These are phyloP conservation scores for Onychostoma macrolepis DNA, from an alignment of 2,113 vertebrate species.

Conservation along the genomic window DNA sequence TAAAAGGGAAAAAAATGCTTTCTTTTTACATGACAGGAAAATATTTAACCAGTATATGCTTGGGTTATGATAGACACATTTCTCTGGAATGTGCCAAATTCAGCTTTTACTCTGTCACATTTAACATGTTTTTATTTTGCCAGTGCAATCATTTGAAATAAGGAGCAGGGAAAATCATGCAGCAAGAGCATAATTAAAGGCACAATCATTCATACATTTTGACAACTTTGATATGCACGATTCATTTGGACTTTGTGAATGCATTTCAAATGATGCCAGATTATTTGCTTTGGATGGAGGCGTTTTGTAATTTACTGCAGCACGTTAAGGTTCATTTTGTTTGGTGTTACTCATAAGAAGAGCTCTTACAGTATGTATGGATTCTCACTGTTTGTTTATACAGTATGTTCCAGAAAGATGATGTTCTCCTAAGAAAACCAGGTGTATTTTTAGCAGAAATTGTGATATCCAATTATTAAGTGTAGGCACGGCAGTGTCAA, in stretches of 20 bases:
- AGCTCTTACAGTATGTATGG: background rate
- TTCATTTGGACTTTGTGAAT: conserved; percentile 49
- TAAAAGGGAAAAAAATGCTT: background rate
- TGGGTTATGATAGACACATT: conserved; percentile 42
- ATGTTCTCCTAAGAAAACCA: conserved; percentile 5
- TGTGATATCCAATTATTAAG: background rate
- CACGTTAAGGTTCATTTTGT: conserved; percentile 43
- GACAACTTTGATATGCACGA: conserved; percentile 52
- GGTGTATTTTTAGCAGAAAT: background rate
- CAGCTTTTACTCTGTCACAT: conserved; percentile 49
- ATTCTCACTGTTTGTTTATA: conserved; percentile 12
- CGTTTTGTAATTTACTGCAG: conserved; percentile 22
- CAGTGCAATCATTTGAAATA: conserved; percentile 43
- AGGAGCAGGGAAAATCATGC: conserved; percentile 4
- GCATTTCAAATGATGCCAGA: conserved; percentile 43
- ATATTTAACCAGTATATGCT: conserved; percentile 30
- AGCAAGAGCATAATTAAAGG: conserved; percentile 36
- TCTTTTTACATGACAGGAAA: background rate
- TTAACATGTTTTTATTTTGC: conserved; percentile 59
- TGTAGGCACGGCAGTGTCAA: background rate
- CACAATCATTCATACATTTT: conserved; percentile 55
- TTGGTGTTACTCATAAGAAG: conserved; percentile 18
- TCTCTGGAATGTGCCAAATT: conserved; percentile 53
- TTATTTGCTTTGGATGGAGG: conserved; percentile 42
- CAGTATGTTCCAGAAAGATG: background rate